phyloP scores from a whole-genome alignment of 2,888 invertebrate genomes.

The Coecobrya sp. region DNA sequence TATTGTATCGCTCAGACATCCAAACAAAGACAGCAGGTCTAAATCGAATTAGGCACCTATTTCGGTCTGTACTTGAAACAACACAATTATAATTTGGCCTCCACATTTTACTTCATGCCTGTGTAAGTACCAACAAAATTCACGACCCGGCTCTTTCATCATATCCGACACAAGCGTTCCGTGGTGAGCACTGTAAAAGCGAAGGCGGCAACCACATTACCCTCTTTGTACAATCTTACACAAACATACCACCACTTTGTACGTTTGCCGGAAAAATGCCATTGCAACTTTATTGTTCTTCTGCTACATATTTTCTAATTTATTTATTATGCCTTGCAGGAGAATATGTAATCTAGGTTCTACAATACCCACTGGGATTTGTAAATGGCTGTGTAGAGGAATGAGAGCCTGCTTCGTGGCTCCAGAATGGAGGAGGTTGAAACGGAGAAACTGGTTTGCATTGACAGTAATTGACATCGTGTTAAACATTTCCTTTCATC shows the following conservation, averaged over 20 bases:
- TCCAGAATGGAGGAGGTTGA: neutral
- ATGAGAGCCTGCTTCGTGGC: neutral
- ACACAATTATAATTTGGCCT: conserved; percentile 23
- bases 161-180: neutral
- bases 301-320: neutral
- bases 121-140: neutral
- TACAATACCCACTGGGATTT: conserved; percentile 69
- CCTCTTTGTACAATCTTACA: neutral
- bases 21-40: neutral
- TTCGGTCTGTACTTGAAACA: conserved; percentile 32
- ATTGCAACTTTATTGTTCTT: neutral
- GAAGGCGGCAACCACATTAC: conserved; percentile 4
- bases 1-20: neutral
- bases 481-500: conserved; percentile 72
- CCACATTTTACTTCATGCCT: conserved; percentile 1
- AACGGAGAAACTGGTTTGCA: conserved; percentile 50
- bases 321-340: conserved; percentile 59
- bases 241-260: neutral
- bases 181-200: neutral
- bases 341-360: conserved; percentile 53
- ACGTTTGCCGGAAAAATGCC: neutral
- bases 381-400: conserved; percentile 53
- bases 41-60: neutral
- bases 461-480: conserved; percentile 82
- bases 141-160: conserved; percentile 2